Conservation (phyloP, 2,797 vertebrate genomes). For the Natrix natrix region DNA sequence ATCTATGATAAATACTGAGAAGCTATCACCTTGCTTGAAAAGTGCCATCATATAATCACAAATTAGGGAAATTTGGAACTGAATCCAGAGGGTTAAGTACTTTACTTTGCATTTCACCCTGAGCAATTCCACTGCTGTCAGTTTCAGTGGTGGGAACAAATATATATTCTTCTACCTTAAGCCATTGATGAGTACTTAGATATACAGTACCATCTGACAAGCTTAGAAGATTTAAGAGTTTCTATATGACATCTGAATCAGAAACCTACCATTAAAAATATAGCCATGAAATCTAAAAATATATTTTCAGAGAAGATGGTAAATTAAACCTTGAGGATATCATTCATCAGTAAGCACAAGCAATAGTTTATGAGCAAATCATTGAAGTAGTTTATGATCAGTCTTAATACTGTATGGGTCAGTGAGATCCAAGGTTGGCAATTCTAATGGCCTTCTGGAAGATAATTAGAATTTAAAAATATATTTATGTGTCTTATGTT, state of each 20-base stretch:
- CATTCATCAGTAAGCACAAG: neutral
- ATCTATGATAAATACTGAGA: neutral
- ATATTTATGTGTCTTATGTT: too few species aligned
- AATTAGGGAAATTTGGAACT: neutral
- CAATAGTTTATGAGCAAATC: neutral
- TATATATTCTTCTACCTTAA: neutral
- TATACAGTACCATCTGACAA: neutral
- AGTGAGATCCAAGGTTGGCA: neutral
- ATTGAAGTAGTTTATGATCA: neutral
- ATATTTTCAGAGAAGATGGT: conserved; percentile 9
- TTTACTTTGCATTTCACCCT: conserved; percentile 16
- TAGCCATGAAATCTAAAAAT: conserved; percentile 3
- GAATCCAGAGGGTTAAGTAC: neutral
- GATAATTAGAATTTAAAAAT: neutral
- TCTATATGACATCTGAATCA: neutral
- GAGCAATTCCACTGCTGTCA: neutral
- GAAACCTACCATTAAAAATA: neutral
- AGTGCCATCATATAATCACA: neutral
- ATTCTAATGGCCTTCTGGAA: neutral
- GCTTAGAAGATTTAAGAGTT: neutral
- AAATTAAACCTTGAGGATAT: neutral
- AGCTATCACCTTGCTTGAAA: neutral
- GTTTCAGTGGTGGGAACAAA: neutral
- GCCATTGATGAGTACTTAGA: neutral
- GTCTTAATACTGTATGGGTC: neutral